Evolutionary conservation across 2,797 vertebrate species (phyloP).

Genomic region (Pseudocheirus occidentalis): DNA sequence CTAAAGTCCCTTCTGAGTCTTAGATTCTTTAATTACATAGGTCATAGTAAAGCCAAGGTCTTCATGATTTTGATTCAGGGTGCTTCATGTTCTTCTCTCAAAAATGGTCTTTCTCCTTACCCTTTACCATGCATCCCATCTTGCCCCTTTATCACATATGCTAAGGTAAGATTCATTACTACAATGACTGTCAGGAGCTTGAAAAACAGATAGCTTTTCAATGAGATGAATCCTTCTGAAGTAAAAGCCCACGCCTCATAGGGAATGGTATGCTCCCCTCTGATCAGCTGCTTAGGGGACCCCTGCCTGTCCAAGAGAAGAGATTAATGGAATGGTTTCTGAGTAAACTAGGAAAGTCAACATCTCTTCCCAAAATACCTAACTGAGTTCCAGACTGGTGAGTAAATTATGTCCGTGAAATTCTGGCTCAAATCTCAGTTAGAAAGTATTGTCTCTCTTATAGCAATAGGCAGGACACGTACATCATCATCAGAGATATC

Average conservation of each 20-base stretch:
- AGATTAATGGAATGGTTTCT: background rate
- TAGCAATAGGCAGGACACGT: background rate
- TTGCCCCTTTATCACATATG: background rate
- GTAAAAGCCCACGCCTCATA: constrained; percentile 24
- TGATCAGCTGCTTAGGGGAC: background rate
- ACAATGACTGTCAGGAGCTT: constrained; percentile 4
- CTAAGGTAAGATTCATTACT: constrained; percentile 2
- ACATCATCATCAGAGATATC: background rate
- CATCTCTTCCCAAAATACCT: background rate
- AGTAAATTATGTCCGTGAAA: constrained; percentile 20
- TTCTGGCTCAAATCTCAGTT: background rate
- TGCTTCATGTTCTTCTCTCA: background rate
- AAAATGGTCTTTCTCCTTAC: background rate
- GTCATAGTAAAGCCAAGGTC: background rate
- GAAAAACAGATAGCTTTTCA: background rate
- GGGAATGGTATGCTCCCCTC: background rate
- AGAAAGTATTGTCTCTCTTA: constrained; percentile 20
- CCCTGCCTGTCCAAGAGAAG: background rate
- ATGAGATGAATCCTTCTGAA: background rate
- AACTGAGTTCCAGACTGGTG: background rate
- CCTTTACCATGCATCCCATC: background rate
- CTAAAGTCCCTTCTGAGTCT: background rate
- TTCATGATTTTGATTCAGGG: background rate
- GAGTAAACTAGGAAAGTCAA: background rate
- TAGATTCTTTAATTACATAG: background rate